Base-by-base conservation (phyloP, 92 coral and sea anemone genomes). In the Epizoanthus illoricatus region DNA sequence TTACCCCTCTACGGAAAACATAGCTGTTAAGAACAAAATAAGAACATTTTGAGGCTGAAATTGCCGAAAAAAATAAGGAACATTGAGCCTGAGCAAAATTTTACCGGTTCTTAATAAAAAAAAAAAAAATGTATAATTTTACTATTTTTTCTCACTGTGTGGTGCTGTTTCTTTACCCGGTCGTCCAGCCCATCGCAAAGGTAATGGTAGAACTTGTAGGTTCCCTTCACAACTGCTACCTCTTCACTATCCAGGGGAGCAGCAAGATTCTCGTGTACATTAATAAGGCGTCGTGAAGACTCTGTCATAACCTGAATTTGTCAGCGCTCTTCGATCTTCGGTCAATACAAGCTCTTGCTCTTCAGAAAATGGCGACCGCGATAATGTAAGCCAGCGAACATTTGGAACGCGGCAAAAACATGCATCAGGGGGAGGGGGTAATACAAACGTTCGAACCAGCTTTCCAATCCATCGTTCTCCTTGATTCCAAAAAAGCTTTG, bases 191-290 rank as follows among this genome's bases (percentile, higher is more conserved):
- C 98, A 79, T 97, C 99, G 45, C 93, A 87, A 16, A 80, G 56
- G 69, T 97, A 97, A 67, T 97, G 99, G 75, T 90, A 97, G 81
- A 86, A 97, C 52, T 85, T 92, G 73, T 91, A 97, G n/a, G 84
- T 91, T 36, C 98, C 99, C 18, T 69, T 84, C 45, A 97, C 93
- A 45, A 87, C 43, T 36, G 79, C 91, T 20, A 58, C 39, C 9
- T 92, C 91, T 49, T 76, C 68, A 62, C 84, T 23, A 33, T 86
- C 86, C 49, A 64, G 65, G 5, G 94, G 97, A 39, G 81, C 43
- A 28, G 86, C 71, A 45, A 97, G 81, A 7, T 86, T 87, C 54
- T 81, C 76, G 75, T 97, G 99, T 15, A 97, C 86, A 81, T 91
- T 62, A 2, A 4, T 39, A 9, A 57, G 45, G 63, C 64, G 71